Conservation (phyloP, 2,113 vertebrate species). For the Percopsis transmontana region DNA sequence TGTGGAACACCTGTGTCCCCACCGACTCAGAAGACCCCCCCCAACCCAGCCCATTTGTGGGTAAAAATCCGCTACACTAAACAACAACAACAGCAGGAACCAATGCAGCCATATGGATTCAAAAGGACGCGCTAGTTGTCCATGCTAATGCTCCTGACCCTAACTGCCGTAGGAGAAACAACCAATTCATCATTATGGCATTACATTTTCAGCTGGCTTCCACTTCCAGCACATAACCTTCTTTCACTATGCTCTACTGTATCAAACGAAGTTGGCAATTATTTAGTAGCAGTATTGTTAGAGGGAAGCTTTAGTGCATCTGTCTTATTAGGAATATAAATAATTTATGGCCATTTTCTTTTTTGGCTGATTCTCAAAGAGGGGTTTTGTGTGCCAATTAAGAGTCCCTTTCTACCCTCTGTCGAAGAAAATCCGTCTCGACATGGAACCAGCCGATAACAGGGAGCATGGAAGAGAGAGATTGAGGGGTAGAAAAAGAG, state of each 20-base stretch:
- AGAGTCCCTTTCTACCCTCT: constrained; percentile 71
- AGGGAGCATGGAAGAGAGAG: constrained; percentile 21
- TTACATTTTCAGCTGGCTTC: constrained; percentile 56
- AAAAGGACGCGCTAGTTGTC: no score
- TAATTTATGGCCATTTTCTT: constrained; percentile 71
- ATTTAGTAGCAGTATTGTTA: constrained; percentile 68
- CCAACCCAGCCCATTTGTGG: no score
- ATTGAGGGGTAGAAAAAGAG: constrained; percentile 36
- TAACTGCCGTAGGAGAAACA: constrained; percentile 55
- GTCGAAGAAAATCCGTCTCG: constrained; percentile 58
- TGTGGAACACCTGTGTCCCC: constrained; percentile 15
- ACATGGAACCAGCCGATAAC: constrained; percentile 46
- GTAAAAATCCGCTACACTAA: no score
- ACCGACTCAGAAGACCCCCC: constrained; percentile 8
- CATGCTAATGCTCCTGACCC: constrained; percentile 8
- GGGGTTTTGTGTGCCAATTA: constrained; percentile 74
- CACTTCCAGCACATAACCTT: constrained; percentile 40
- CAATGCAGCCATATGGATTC: constrained; percentile 1
- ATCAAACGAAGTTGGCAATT: constrained; percentile 61
- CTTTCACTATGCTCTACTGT: constrained; percentile 51
- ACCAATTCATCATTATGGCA: constrained; percentile 50
- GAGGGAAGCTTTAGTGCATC: constrained; percentile 50
- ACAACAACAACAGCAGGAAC: neutral
- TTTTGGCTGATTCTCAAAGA: constrained; percentile 60
- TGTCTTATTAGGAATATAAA: constrained; percentile 71